phyloP scores from a whole-genome alignment of 2,113 vertebrate genomes.

The Hyla sarda region DNA sequence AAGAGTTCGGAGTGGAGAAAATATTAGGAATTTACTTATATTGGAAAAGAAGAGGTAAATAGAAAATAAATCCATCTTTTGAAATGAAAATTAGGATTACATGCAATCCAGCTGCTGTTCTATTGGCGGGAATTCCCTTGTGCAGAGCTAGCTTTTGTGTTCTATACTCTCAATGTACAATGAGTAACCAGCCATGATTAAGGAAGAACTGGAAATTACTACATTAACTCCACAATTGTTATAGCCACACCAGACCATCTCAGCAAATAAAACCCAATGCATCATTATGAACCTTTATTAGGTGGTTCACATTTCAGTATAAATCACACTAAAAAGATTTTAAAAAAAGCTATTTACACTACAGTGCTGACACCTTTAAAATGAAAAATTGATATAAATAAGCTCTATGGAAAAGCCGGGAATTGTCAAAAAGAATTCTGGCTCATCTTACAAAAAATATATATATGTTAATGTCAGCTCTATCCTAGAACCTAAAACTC shows the following conservation, averaged over 20 bases:
- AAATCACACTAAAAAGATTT: conserved; percentile 97
- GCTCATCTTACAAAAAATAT: conserved; percentile 95
- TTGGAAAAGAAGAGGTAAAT: background rate
- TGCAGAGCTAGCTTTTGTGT: background rate
- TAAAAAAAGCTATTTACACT: conserved; percentile 95
- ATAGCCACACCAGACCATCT: background rate
- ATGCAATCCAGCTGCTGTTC: background rate
- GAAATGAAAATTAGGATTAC: background rate
- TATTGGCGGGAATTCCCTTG: background rate
- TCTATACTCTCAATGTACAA: background rate
- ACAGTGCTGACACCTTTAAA: conserved; percentile 95
- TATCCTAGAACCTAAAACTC: conserved; percentile 88
- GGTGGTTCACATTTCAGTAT: conserved; percentile 93
- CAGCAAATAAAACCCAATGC: conserved; percentile 75
- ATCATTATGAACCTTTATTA: conserved; percentile 94
- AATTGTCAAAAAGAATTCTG: conserved; percentile 89
- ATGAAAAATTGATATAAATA: conserved; percentile 92
- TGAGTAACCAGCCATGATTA: background rate
- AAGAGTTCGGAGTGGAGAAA: background rate
- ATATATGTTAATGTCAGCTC: conserved; percentile 88
- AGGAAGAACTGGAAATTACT: conserved; percentile 3
- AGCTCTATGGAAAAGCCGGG: conserved; percentile 90
- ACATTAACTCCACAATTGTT: background rate
- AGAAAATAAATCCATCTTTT: background rate
- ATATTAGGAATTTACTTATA: background rate